These are phyloP conservation scores for Ctenopoma multispine DNA, from an alignment of 2,797 vertebrate species.

Conservation along the genomic window DNA sequence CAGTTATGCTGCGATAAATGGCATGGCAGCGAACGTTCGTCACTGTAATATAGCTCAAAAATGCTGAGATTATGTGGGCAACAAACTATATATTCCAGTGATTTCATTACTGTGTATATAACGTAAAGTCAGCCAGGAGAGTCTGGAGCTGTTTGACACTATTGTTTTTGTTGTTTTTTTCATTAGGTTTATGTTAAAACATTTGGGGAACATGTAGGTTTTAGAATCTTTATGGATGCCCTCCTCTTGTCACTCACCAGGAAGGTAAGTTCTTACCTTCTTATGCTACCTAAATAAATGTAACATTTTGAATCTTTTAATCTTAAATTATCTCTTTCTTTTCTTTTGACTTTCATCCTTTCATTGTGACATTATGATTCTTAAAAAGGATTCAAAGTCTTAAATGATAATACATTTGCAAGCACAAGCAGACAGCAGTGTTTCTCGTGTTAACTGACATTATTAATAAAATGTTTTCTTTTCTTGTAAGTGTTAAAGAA, in stretches of 20 bases:
- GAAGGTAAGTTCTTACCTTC: slow-evolving; percentile 85
- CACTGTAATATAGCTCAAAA: too few relatives aligned
- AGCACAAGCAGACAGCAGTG: background rate
- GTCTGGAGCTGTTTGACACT: slow-evolving; percentile 32
- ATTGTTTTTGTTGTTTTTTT: slow-evolving; percentile 4
- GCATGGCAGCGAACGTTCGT: too few relatives aligned
- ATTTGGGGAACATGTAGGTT: slow-evolving; percentile 95
- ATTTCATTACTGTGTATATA: background rate
- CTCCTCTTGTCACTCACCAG: slow-evolving; percentile 94
- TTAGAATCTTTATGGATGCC: slow-evolving; percentile 98
- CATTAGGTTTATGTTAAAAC: slow-evolving; percentile 94
- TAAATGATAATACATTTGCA: background rate
- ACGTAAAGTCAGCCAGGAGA: slow-evolving; percentile 2
- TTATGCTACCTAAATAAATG: background rate
- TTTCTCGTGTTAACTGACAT: background rate
- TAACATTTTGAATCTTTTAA: background rate
- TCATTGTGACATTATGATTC: background rate
- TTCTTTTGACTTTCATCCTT: background rate
- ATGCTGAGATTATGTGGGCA: too few relatives aligned
- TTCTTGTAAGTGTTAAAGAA: background rate
- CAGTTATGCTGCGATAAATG: background rate
- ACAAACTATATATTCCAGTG: too few relatives aligned
- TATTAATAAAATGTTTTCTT: too few relatives aligned
- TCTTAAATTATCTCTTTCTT: background rate
- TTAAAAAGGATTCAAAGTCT: background rate